A percentile compares a stretch with the other conserved stretches of the same genome.
phyloP scores from a whole-genome alignment of 2,797 vertebrate species.

The Spinus olivaceus region DNA sequence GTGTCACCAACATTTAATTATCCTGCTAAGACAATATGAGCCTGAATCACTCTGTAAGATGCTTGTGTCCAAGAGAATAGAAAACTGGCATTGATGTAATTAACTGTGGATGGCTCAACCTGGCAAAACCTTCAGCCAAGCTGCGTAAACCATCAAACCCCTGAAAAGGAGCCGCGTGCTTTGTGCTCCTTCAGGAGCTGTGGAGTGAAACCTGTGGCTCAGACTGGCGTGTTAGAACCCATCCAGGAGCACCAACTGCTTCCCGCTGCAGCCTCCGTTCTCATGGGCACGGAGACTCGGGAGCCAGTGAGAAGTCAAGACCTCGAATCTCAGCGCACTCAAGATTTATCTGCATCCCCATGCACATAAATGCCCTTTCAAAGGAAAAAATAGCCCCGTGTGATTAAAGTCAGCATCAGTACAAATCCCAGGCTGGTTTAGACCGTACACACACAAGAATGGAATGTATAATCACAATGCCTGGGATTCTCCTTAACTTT shows the following conservation, averaged over 20 bases:
- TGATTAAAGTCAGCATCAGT: background rate
- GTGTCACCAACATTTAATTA: background rate
- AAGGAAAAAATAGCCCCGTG: background rate
- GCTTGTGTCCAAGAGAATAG: background rate
- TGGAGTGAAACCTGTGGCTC: background rate
- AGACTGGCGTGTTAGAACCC: constrained; percentile 27
- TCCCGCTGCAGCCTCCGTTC: background rate
- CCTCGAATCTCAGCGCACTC: background rate
- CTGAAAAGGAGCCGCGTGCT: background rate
- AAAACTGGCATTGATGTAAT: background rate
- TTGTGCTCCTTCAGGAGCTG: background rate
- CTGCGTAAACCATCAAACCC: background rate
- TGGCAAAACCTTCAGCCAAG: background rate
- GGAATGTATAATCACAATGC: constrained; percentile 10
- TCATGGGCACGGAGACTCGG: background rate
- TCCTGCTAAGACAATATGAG: background rate
- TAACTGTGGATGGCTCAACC: background rate
- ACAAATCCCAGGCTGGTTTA: constrained; percentile 1
- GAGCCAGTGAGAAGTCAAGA: background rate
- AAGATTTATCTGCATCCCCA: background rate
- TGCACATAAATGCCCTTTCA: background rate
- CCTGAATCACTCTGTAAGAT: background rate
- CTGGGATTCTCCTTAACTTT: background rate
- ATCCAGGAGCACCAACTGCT: background rate
- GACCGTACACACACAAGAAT: background rate